Percentiles rank a stretch among this genome's conserved stretches.
Conservation (phyloP, 2,113 vertebrate genomes). For the Speoplatyrhinus poulsoni region DNA sequence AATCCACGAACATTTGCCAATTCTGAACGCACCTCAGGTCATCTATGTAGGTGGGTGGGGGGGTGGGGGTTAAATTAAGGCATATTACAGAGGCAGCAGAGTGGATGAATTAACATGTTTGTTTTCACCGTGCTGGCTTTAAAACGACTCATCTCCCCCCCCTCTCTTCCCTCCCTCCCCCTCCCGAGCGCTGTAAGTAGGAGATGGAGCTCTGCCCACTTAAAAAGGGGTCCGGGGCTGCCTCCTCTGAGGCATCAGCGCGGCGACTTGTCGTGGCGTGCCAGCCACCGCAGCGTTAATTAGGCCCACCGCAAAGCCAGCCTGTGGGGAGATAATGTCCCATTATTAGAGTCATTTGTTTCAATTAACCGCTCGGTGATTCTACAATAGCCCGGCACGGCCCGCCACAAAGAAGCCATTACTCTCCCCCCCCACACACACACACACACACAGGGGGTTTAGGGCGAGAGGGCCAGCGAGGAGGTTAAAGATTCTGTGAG, state of each 20-base stretch:
- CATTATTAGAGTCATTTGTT: slow-evolving; percentile 99
- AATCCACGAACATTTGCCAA: no score
- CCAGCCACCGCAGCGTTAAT: slow-evolving; percentile 86
- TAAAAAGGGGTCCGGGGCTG: slow-evolving; percentile 61
- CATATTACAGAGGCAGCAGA: not conserved
- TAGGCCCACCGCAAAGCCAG: slow-evolving; percentile 91
- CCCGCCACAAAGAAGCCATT: slow-evolving; percentile 87
- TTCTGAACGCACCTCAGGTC: no score
- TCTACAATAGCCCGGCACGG: slow-evolving; percentile 91
- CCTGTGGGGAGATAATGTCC: slow-evolving; percentile 95
- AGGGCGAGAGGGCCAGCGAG: slow-evolving; percentile 42
- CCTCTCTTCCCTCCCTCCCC: no score
- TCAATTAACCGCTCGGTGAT: slow-evolving; percentile 98
- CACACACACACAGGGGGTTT: slow-evolving; percentile 41
- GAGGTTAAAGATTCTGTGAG: slow-evolving; percentile 46
- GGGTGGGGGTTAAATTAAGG: not conserved
- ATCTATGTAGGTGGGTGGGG: not conserved
- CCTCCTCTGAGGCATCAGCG: slow-evolving; percentile 91
- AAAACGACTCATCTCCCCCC: not conserved
- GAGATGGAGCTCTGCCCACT: slow-evolving; percentile 47
- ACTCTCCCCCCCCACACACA: slow-evolving; percentile 82
- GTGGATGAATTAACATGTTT: slow-evolving; percentile 37
- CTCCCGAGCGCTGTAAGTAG: slow-evolving; percentile 10
- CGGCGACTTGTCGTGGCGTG: slow-evolving; percentile 82
- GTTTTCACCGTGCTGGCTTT: slow-evolving; percentile 31